phyloP scores from a whole-genome alignment of 2,888 invertebrate genomes.

The Macrophya annulata region DNA sequence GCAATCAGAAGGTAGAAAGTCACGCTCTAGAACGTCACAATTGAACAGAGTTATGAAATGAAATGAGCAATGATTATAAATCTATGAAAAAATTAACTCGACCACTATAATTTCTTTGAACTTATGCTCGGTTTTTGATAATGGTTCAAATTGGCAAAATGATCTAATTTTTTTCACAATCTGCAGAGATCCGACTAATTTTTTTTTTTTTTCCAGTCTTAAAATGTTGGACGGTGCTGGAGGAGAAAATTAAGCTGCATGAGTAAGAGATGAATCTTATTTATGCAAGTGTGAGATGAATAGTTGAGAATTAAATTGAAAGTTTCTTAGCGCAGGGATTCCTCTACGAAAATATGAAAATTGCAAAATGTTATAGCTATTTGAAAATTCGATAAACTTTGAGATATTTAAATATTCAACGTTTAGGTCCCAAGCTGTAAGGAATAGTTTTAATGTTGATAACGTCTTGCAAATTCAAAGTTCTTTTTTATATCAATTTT shows the following conservation, averaged over 20 bases:
- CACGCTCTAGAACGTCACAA: too few relatives aligned
- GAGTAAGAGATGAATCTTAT: background rate
- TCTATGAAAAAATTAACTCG: too few relatives aligned
- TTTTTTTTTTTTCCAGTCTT: background rate
- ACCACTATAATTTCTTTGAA: too few relatives aligned
- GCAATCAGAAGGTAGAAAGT: background rate
- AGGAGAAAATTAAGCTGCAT: background rate
- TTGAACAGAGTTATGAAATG: too few relatives aligned
- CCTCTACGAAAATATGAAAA: constrained; percentile 18
- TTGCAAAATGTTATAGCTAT: background rate
- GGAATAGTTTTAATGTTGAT: constrained; percentile 10
- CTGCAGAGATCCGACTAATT: background rate
- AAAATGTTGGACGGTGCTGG: background rate
- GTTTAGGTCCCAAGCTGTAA: background rate
- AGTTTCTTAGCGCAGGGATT: background rate
- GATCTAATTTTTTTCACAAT: background rate
- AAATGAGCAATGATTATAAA: too few relatives aligned
- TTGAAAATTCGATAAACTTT: constrained; percentile 30
- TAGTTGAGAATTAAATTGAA: constrained; percentile 17
- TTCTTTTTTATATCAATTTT: constrained; percentile 6
- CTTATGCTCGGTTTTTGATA: background rate
- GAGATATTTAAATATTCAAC: constrained; percentile 37
- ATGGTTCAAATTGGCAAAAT: background rate
- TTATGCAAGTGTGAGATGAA: background rate
- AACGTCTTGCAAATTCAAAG: constrained; percentile 11